Percentiles rank a stretch among this genome's conserved stretches.
Evolutionary conservation across 2,888 invertebrate species (phyloP).

Genomic region (Patella ulyssiponensis): DNA sequence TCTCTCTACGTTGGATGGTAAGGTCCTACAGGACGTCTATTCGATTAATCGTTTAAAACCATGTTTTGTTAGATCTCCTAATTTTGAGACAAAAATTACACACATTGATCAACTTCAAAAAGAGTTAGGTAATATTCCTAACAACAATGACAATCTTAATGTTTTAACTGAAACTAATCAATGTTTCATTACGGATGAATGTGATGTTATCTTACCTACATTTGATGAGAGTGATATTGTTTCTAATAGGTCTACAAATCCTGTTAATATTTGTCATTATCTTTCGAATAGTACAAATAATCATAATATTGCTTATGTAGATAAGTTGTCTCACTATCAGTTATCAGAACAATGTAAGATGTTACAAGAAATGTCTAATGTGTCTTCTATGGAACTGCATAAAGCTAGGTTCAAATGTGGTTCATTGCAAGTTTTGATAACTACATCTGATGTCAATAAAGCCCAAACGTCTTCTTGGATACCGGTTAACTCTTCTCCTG

Average conservation of each 20-base stretch:
- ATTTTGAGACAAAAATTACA: not conserved
- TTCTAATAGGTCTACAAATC: not conserved
- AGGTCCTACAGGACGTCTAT: slow-evolving; percentile 1
- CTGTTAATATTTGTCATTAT: not conserved
- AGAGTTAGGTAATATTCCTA: not conserved
- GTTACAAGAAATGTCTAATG: not conserved
- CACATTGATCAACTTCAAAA: not conserved
- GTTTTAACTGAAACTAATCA: not conserved
- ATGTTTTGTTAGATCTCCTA: not conserved
- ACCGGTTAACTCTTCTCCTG: not conserved
- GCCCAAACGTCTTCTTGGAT: not conserved
- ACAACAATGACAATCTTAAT: too few species aligned
- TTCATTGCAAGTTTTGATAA: not conserved
- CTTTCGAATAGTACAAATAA: not conserved
- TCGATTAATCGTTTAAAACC: not conserved
- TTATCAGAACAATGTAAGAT: not conserved
- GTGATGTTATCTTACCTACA: not conserved
- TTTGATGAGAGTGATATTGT: slow-evolving; percentile 3
- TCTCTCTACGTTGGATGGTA: not conserved
- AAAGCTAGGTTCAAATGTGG: not conserved
- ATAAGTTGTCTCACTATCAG: too few species aligned
- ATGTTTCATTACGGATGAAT: not conserved
- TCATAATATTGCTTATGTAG: too few species aligned
- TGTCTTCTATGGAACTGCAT: not conserved
- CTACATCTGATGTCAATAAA: not conserved